Evolutionary conservation across 37 sponge, comb jelly and placozoan species (phyloP).

Genomic region (Ephydatia muelleri): DNA sequence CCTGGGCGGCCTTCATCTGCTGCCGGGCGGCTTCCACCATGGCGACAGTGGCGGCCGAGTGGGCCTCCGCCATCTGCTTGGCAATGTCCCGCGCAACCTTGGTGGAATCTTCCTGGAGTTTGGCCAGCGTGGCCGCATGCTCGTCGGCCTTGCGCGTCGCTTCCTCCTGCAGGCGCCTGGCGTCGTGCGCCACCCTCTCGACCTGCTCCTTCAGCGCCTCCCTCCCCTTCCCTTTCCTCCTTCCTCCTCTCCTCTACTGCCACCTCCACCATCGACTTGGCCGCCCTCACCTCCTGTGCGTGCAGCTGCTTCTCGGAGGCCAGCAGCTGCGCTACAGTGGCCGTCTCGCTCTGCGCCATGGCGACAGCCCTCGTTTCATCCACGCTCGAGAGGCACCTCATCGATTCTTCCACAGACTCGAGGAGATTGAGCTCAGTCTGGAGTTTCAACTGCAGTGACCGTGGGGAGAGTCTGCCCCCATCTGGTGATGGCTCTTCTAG

Average conservation of each 20-base stretch:
- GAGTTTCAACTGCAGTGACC: constrained; percentile 57
- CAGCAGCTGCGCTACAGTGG: constrained; percentile 60
- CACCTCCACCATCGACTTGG: constrained; percentile 4
- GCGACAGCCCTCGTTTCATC: constrained; percentile 55
- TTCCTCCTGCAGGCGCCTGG: background rate
- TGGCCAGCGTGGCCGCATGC: constrained; percentile 12
- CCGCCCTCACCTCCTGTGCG: constrained; percentile 14
- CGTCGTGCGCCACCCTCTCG: background rate
- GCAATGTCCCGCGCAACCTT: constrained; percentile 18
- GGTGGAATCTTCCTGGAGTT: constrained; percentile 21
- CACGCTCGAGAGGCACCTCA: constrained; percentile 50
- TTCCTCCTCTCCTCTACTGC: background rate
- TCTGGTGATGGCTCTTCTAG: background rate
- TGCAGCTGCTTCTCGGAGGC: constrained; percentile 38
- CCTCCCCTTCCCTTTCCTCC: constrained; percentile 4
- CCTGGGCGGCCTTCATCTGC: constrained; percentile 52
- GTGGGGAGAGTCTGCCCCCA: constrained; percentile 63
- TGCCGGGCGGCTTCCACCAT: constrained; percentile 28
- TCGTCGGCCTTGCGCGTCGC: background rate
- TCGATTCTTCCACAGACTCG: constrained; percentile 64
- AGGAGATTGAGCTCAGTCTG: constrained; percentile 59
- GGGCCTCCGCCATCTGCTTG: constrained; percentile 44
- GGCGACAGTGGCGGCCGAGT: constrained; percentile 23
- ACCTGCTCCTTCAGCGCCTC: constrained; percentile 14
- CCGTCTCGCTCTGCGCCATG: constrained; percentile 63